Base-by-base conservation (phyloP, 2,113 vertebrate genomes). In the Esox niger region DNA sequence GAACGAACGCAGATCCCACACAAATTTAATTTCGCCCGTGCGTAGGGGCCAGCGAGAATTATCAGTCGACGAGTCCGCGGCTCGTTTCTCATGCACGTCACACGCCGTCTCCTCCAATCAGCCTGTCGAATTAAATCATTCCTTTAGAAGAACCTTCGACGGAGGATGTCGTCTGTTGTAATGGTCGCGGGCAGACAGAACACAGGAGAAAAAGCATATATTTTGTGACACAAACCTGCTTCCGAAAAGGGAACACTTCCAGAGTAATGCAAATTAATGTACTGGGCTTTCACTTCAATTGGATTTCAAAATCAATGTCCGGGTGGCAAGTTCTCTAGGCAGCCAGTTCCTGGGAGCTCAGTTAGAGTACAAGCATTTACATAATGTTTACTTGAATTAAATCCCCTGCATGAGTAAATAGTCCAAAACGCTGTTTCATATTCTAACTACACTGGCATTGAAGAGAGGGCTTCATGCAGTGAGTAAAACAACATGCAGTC, bases 91-190 rank as follows among this genome's bases (percentile, higher is more conserved):
- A 30, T 64, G 58, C 7, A 0, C 66, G 52, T 15, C 38, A 68
- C 70, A 27, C 25, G 66, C 30, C 64, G 64, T 20, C 62, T 69
- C 57, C 33, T 64, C 66, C 64, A 66, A 59, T 56, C 54, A 46
- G 59, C 54, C 49, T 26, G 62, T 78, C 76, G 70, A 74, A 74
- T 71, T 43, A 74, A 80, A 81, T 81, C 46, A 82, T 64, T 57
- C 59, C 59, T 71, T 73, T 46, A 66, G 63, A 74, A n/a, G 43
- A 56, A 43, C 52, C 69, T n/a, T 32, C 3, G 60, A 49, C 1
- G 0, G 35, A 52, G n/a, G n/a, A n/a, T 31, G 55, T 71, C 43
- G 15, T 54, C 55, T 64, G 71, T 80, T 64, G 74, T 2, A 1
- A 52, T 49, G 31, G 6, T 63, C 17, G 59, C 2, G 3, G 11